Conservation (phyloP, 1,140 invertebrate genomes). For the Drusus annulatus region DNA sequence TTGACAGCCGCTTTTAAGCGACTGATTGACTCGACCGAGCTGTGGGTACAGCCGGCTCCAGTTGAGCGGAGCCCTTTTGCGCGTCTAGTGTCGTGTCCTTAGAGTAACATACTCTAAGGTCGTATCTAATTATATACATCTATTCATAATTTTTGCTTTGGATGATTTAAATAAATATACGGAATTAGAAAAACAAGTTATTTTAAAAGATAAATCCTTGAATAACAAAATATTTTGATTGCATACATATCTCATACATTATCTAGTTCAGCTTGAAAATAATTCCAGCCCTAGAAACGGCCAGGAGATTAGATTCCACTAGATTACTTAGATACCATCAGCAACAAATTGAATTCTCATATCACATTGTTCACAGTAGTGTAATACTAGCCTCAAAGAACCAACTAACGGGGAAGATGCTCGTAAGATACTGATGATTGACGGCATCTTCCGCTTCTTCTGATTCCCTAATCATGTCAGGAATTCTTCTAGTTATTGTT, state of each 20-base stretch:
- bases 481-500: background rate
- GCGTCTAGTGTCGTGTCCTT: too few relatives aligned
- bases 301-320: background rate
- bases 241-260: background rate
- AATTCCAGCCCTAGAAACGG: background rate
- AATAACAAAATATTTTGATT: background rate
- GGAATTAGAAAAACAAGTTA: too few relatives aligned
- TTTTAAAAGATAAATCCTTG: too few relatives aligned
- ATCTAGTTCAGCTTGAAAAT: background rate
- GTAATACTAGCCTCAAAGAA: too few relatives aligned
- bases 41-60: too few relatives aligned
- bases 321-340: background rate
- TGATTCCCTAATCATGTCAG: background rate
- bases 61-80: too few relatives aligned
- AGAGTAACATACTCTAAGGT: too few relatives aligned
- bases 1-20: too few relatives aligned
- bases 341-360: conserved; percentile 12
- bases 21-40: too few relatives aligned
- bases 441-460: background rate
- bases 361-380: background rate
- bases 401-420: background rate
- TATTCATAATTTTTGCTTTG: too few relatives aligned
- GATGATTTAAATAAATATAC: too few relatives aligned
- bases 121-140: too few relatives aligned
- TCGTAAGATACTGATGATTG: background rate